Evolutionary conservation across 2,888 invertebrate species (phyloP).

Genomic region (Amiota communis): DNA sequence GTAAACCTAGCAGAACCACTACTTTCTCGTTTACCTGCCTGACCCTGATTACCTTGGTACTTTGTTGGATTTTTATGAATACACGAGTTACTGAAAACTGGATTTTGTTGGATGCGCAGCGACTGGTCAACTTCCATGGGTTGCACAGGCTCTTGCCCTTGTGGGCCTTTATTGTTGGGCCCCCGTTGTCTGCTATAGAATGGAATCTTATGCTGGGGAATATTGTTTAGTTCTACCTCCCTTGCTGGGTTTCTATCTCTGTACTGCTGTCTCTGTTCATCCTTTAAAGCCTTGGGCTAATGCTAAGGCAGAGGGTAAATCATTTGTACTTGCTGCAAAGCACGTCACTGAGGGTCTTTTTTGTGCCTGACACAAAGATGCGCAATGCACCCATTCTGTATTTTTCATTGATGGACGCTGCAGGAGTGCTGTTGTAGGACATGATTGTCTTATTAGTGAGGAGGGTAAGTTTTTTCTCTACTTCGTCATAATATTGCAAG

Average conservation of each 20-base stretch:
- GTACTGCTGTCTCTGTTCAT: too few relatives aligned
- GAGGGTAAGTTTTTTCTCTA: too few relatives aligned
- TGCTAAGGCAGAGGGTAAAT: not conserved
- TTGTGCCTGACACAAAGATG: not conserved
- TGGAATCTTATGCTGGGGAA: not conserved
- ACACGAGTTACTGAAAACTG: too few relatives aligned
- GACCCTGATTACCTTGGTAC: too few relatives aligned
- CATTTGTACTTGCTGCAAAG: not conserved
- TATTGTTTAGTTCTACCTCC: not conserved
- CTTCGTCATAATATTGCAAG: not conserved
- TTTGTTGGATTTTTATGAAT: too few relatives aligned
- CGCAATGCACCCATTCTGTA: not conserved
- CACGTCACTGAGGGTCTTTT: not conserved
- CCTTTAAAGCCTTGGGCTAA: not conserved
- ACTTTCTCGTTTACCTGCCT: too few relatives aligned
- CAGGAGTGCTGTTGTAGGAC: not conserved
- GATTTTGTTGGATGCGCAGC: too few relatives aligned
- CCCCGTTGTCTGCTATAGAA: not conserved
- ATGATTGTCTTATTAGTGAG: not conserved
- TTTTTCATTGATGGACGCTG: not conserved
- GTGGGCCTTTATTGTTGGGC: not conserved
- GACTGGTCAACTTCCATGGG: too few relatives aligned
- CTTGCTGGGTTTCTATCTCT: not conserved
- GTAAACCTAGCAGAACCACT: too few relatives aligned
- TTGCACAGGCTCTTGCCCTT: not conserved